Evolutionary conservation across 2,113 vertebrate genomes (phyloP), one percentile per base, ranked within the genome.

Genomic region (Leiothrix lutea): DNA sequence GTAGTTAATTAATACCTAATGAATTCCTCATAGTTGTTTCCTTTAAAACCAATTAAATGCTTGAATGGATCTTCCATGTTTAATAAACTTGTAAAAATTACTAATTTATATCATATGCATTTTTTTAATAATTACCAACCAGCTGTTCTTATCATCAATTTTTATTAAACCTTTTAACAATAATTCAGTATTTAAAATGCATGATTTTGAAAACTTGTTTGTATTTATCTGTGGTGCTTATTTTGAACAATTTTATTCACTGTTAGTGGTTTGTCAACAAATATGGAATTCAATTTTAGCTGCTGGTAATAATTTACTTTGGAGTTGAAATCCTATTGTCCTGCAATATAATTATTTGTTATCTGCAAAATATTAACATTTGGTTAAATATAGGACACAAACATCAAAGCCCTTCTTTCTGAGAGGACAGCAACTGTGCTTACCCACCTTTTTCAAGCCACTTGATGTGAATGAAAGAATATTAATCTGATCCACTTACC

Each of bases 1-100:
- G 44, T 88, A 94, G 92, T 96, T 96, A 94, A 95, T 73, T 95
- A 88, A 94, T 87, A 97, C 31, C 57, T 95, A 91, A 95, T 94
- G 29, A 95, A 84, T 91, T 95, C 79, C 47, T 95, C 61, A 45
- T 61, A 86, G 51, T 57, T 95, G 48, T 79, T 92, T 92, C 67
- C 75, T 95, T 88, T 91, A 92, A 94, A 91, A 36, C 40, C 79
- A 96, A 94, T 97, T 96, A 96, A 95, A 94, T 65, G 75, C 90
- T 86, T 90, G 84, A 97, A 74, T 50, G 95, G 75, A 65, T 51
- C 44, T 91, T 88, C 67, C 20, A 23, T 86, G 64, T 90, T 95
- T 94, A 92, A 90, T 94, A 97, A 96, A 96, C 88, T 93, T 90
- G 71, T 80, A 93, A 91, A 74, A 94, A 92, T 33, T 26, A 93